Percentiles rank a stretch among this genome's conserved stretches.
Conservation (phyloP, 2,797 vertebrate species). For the Phalanger gymnotis region DNA sequence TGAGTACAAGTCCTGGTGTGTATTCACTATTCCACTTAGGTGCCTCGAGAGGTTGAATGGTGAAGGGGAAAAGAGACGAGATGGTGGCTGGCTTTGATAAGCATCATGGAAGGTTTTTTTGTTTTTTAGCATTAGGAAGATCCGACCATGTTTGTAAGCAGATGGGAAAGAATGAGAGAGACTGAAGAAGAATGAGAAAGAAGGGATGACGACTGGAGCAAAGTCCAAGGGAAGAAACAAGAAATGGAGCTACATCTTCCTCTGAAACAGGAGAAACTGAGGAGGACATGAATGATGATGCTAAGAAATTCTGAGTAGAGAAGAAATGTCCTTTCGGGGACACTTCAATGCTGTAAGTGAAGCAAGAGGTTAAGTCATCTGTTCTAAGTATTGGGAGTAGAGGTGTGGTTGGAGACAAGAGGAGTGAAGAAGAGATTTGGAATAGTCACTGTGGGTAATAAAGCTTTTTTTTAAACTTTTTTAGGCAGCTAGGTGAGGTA, state of each 20-base stretch:
- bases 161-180: background rate
- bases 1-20: background rate
- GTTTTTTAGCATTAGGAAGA: background rate
- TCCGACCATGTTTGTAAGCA: background rate
- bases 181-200: background rate
- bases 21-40: background rate
- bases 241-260: background rate
- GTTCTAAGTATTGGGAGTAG: background rate
- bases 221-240: background rate
- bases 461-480: background rate
- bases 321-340: background rate
- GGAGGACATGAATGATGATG: background rate
- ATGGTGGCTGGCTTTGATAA: background rate
- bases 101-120: background rate
- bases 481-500: too few species aligned
- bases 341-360: background rate
- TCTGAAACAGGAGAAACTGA: background rate
- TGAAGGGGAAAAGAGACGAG: background rate
- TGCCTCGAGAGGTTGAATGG: background rate
- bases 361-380: background rate
- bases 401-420: background rate
- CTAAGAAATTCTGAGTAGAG: background rate
- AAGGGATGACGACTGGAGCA: background rate
- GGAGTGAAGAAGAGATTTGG: background rate
- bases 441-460: background rate